These are phyloP conservation scores for Trachurus trachurus DNA, from an alignment of 2,797 vertebrate species.

Conservation along the genomic window DNA sequence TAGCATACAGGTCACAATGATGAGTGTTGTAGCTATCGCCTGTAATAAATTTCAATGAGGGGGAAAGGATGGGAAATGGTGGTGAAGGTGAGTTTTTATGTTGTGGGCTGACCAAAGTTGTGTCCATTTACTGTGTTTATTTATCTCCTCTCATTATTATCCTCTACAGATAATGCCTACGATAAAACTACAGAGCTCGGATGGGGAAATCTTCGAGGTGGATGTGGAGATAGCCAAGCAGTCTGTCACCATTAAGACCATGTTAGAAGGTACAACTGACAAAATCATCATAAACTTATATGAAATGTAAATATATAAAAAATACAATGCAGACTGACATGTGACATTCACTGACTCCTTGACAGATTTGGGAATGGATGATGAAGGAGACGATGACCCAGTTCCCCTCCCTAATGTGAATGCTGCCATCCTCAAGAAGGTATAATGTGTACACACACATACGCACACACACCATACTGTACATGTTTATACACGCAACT, in stretches of 20 bases:
- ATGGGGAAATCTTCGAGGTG: constrained; percentile 99
- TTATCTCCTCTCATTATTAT: not conserved
- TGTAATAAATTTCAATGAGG: too few species aligned
- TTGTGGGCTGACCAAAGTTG: not conserved
- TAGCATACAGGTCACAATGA: too few species aligned
- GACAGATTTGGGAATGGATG: constrained; percentile 98
- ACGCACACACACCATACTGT: not conserved
- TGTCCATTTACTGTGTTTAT: not conserved
- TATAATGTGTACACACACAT: constrained; percentile 61
- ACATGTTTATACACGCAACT: constrained; percentile 75
- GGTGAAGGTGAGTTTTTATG: not conserved
- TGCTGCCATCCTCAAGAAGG: constrained; percentile 99
- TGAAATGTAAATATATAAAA: too few species aligned
- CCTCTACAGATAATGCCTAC: constrained; percentile 93
- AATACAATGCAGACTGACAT: not conserved
- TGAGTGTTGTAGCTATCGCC: too few species aligned
- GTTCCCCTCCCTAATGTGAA: constrained; percentile 99
- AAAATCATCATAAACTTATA: not conserved
- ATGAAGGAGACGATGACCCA: constrained; percentile 99
- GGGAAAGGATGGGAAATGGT: too few species aligned
- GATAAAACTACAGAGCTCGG: constrained; percentile 98
- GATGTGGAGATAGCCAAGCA: constrained; percentile 99
- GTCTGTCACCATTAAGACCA: constrained; percentile 99
- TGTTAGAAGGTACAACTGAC: constrained; percentile 93
- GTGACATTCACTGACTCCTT: not conserved